Conservation (phyloP, 2,113 vertebrate species). For the Poeciliopsis prolifica region DNA sequence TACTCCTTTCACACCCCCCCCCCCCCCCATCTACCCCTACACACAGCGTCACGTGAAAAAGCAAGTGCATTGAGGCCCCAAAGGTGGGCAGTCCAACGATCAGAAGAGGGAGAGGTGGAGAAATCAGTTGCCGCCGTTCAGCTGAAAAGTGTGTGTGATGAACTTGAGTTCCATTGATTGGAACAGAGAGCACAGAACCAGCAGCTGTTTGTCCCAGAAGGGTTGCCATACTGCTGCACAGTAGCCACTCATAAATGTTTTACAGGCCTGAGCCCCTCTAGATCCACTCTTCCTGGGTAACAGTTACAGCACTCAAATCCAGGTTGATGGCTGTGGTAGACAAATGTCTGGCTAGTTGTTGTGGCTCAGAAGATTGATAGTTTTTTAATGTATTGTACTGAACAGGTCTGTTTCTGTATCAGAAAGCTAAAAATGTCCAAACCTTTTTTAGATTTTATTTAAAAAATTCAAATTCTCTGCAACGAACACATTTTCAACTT, state of each 20-base stretch:
- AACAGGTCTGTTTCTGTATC: background rate
- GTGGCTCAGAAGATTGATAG: constrained; percentile 30
- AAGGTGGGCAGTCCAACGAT: constrained; percentile 50
- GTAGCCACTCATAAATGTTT: constrained; percentile 83
- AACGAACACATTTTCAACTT: background rate
- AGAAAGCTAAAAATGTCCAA: background rate
- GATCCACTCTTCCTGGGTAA: constrained; percentile 61
- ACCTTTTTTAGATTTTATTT: too few relatives aligned
- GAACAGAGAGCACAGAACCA: constrained; percentile 73
- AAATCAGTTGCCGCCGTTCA: constrained; percentile 55
- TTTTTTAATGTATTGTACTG: constrained; percentile 27
- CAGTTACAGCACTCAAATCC: constrained; percentile 59
- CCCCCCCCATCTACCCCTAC: constrained; percentile 22
- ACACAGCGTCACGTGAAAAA: constrained; percentile 72
- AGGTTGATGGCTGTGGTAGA: constrained; percentile 58
- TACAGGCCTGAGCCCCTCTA: constrained; percentile 65
- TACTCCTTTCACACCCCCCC: too few relatives aligned
- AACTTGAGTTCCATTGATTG: constrained; percentile 81
- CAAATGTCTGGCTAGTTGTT: constrained; percentile 26
- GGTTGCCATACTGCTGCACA: constrained; percentile 55
- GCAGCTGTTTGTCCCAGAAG: constrained; percentile 80
- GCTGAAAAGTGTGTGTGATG: constrained; percentile 76
- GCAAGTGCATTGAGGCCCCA: constrained; percentile 61
- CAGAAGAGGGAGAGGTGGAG: constrained; percentile 13
- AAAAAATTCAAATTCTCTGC: background rate